A percentile compares a stretch with the other conserved stretches of the same genome.
These are phyloP conservation scores for Diplodus puntazzo DNA, from an alignment of 2,797 vertebrate genomes.

Conservation along the genomic window DNA sequence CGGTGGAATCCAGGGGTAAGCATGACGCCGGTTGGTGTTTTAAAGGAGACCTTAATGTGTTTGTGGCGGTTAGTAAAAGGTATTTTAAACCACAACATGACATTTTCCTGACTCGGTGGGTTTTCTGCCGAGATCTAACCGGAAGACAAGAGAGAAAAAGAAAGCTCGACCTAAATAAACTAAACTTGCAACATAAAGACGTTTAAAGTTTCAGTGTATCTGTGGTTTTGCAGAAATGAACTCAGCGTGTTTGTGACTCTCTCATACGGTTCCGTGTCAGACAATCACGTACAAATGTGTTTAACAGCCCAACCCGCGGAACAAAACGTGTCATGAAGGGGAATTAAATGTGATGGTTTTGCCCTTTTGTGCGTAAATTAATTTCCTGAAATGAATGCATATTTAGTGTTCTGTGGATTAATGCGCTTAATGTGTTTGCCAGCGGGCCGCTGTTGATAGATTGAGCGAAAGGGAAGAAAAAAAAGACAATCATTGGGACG, in stretches of 20 bases:
- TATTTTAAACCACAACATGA: too few species aligned
- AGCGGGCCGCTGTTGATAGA: constrained; percentile 43
- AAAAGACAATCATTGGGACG: constrained; percentile 67
- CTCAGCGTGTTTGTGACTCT: background rate
- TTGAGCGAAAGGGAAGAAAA: constrained; percentile 19
- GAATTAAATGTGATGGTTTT: constrained; percentile 31
- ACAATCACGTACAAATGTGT: constrained; percentile 61
- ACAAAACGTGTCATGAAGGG: constrained; percentile 31
- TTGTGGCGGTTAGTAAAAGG: too few species aligned
- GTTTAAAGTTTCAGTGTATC: too few species aligned
- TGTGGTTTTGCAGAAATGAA: too few species aligned
- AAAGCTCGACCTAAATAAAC: too few species aligned
- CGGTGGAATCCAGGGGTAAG: too few species aligned
- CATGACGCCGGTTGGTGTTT: too few species aligned
- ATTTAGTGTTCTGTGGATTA: constrained; percentile 51
- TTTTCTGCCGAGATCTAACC: too few species aligned
- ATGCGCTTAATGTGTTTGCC: constrained; percentile 60
- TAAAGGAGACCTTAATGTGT: too few species aligned
- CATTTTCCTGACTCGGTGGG: too few species aligned
- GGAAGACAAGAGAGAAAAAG: too few species aligned
- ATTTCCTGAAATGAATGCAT: constrained; percentile 49
- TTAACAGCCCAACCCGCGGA: constrained; percentile 34
- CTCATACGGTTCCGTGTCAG: constrained; percentile 59
- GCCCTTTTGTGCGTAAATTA: constrained; percentile 58
- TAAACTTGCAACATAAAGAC: too few species aligned